A percentile compares a stretch with the other conserved stretches of the same genome.
phyloP scores from a whole-genome alignment of 2,888 invertebrate genomes.

The Cryptocheilus praepositus region DNA sequence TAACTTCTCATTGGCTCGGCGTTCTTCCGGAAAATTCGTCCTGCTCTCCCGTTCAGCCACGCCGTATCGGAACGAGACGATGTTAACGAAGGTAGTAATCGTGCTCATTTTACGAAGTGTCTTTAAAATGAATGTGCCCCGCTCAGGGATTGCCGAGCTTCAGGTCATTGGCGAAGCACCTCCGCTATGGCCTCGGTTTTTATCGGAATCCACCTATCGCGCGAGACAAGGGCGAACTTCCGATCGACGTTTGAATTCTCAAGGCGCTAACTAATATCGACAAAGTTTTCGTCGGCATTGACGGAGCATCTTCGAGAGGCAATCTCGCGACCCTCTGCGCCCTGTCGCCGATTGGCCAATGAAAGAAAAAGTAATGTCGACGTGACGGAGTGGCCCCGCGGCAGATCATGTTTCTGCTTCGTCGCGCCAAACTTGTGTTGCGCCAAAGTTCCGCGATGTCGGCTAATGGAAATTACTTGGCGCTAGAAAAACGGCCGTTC shows the following conservation, averaged over 20 bases:
- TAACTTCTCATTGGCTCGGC: too few relatives aligned
- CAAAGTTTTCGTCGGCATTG: constrained; percentile 16
- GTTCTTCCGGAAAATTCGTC: too few relatives aligned
- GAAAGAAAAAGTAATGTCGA: constrained; percentile 29
- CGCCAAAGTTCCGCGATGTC: not conserved
- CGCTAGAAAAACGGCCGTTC: constrained; percentile 8
- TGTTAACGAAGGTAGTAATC: too few relatives aligned
- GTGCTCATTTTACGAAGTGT: too few relatives aligned
- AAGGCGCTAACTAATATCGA: constrained; percentile 3
- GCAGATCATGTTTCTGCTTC: constrained; percentile 9
- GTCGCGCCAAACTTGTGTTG: constrained; percentile 11
- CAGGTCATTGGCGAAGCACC: not conserved
- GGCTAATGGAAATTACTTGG: constrained; percentile 6
- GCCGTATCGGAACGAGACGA: too few relatives aligned
- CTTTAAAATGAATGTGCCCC: constrained; percentile 11
- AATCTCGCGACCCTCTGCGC: constrained; percentile 20
- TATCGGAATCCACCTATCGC: not conserved
- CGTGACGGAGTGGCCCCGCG: constrained; percentile 21
- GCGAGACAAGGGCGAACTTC: constrained; percentile 9
- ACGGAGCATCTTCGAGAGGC: constrained; percentile 12
- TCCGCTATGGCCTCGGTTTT: constrained; percentile 12
- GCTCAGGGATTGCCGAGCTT: constrained; percentile 14
- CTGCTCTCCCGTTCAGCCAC: too few relatives aligned
- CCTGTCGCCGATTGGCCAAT: constrained; percentile 26
- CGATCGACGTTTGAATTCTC: not conserved